Base-by-base conservation (phyloP, 53 echinoderm and acorn worm genomes). In the Pentamera pediparva region DNA sequence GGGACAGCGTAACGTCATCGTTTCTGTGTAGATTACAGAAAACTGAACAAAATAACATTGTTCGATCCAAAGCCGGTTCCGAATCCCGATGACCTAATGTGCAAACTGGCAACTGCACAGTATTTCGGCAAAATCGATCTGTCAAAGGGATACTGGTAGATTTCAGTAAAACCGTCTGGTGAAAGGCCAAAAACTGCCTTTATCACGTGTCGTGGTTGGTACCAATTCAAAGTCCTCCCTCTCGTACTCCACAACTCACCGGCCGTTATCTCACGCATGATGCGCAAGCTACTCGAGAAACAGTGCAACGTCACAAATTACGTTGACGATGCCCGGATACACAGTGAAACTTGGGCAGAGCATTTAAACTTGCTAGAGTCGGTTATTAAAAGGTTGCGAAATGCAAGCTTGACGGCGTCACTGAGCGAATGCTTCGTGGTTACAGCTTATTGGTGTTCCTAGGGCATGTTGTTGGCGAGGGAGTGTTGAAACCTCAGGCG, bases 221-320 rank as follows among this genome's bases (percentile, higher is more conserved):
- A n/a, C n/a, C n/a, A n/a, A n/a, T n/a, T n/a, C n/a, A n/a, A n/a
- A 3, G 83, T 82, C n/a, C 38, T 76, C 24, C 83, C 83, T 4
- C 67, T 82, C 22, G 76, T 67, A 40, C 67, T 77, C 76, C 60
- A 76, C 19, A 83, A 83, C 30, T 76, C 77, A 0, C 83, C 77
- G 6, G 76, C 83, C 33, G 49, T 37, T 2, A 69, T 83, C 50
- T 67, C 77, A 9, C 61, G 77, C 19, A 39, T 83, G 58, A 83
- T 83, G 77, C 59, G 70, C 19, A 43, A 4, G 12, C 59, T 83
- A 32, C 32, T 83, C 9, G 59, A 59, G 3, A 70, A 70, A 12
- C 26, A 65, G 36, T 18, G 37, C 35, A 69, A 50, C 37, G 77
- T 77, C 13, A 77, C 70, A 18, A 56, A 83, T 56, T 77, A 77